These are phyloP conservation scores for Drosophila tristis DNA, from an alignment of 1,140 invertebrate species.

Conservation along the genomic window DNA sequence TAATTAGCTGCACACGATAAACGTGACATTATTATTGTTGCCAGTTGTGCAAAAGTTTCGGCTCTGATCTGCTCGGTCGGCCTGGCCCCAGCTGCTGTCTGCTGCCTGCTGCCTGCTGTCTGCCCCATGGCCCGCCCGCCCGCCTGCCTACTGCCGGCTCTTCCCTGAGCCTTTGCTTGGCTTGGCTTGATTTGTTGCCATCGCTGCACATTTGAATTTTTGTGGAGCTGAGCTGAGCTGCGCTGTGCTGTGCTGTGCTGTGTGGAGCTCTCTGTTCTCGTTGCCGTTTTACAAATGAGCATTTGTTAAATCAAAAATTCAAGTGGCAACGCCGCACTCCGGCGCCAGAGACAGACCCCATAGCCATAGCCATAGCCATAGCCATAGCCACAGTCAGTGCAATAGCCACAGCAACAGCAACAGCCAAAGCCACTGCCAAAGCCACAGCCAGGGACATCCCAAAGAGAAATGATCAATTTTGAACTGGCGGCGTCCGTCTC, in stretches of 20 bases:
- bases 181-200: slow-evolving; percentile 30
- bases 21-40: slow-evolving; percentile 82
- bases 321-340: slow-evolving; percentile 79
- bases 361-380: too few relatives aligned
- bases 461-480: slow-evolving; percentile 61
- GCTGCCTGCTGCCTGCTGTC: too few relatives aligned
- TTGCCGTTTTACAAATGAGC: slow-evolving; percentile 75
- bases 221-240: background rate
- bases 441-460: slow-evolving; percentile 21
- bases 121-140: slow-evolving; percentile 1
- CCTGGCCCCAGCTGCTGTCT: background rate
- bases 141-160: background rate
- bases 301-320: slow-evolving; percentile 83
- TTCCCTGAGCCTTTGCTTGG: background rate
- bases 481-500: slow-evolving; percentile 1
- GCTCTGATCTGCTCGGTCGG: slow-evolving; percentile 6
- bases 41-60: slow-evolving; percentile 62
- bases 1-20: slow-evolving; percentile 82
- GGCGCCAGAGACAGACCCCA: slow-evolving; percentile 46
- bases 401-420: too few relatives aligned
- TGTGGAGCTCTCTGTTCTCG: slow-evolving; percentile 17
- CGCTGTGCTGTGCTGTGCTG: background rate
- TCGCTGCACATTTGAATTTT: slow-evolving; percentile 62
- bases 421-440: slow-evolving; percentile 7
- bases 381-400: too few relatives aligned